Evolutionary conservation across 1,140 invertebrate species (phyloP), one percentile per base, ranked within the genome.

Genomic region (Bathynomus jamesi): DNA sequence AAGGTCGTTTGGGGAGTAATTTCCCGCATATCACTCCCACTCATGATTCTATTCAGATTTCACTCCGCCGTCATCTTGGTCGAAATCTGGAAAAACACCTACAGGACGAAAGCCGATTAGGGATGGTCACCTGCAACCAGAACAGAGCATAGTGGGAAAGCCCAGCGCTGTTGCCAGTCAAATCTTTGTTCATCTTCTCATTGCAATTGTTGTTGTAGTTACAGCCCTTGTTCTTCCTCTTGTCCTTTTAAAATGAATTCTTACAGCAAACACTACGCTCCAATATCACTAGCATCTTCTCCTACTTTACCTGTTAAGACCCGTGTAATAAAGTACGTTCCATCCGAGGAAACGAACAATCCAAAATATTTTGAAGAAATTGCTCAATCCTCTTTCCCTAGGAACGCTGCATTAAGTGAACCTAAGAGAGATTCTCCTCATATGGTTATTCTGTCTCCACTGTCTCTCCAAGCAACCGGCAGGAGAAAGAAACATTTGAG

Each of bases 21-120:
- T 62, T 87, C 86, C 0, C 82, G 87, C 69, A 83, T 89, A 21
- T 85, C 87, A 3, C 79, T 89, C 29, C 89, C 89, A 0, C 80
- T 90, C 0, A 79, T 88, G 2, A 88, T 89, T 27, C 88, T 89
- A 76, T 90, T 87, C 71, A 83, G 89, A 30, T 91, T 90, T 80
- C 89, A 91, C 78, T 89, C 88, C 7, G 87, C 86, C 61, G 87
- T 90, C 17, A 83, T 88, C 67, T 80, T 90, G 10, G 83, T 89
- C 8, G 88, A 90, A 75, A 86, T 89, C 10, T 90, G 89, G 89
- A 87, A 87, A 74, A 85, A 85, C 53, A 84, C 85, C 5, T 87
- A 86, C 80, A 82, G 84, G 60, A 79, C 79, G 8, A 78, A 78
- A 32, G 78, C 74, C n/a, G 73, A 72, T 64, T 79, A 79, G 70